Base-by-base conservation (phyloP, 30 jellyfish, hydroid and myxozoan species). In the Turritopsis rubra region DNA sequence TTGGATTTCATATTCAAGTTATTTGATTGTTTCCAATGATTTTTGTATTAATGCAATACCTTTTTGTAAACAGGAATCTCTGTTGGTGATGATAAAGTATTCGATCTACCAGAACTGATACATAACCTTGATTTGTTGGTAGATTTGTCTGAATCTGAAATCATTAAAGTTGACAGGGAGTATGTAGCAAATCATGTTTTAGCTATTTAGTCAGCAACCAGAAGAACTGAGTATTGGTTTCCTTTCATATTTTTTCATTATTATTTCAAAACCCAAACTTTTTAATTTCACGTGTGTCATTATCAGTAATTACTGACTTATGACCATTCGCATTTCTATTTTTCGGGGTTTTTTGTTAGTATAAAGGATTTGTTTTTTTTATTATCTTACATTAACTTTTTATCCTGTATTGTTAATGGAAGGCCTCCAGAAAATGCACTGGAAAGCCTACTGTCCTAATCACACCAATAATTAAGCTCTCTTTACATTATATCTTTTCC, bases 81-180 rank as follows among this genome's bases (percentile, higher is more conserved):
- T 1, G 22, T 66, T 9, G 92, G 85, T 65, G 89, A 82, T 54
- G 86, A 88, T 75, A 86, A 78, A 71, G 90, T 91, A 0, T 92
- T 93, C 77, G 83, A 96, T 0, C 71, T 93, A 28, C 99, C 97
- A 1, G 99, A 94, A 78, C 83, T 94, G 24, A 91, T 87, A 21
- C 88, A 88, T 81, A 94, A 94, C 75, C 80, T 94, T 65, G 87
- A 89, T 23, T 81, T 88, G 54, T 28, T 94, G 52, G 96, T 94
- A 9, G 96, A 88, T 72, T 72, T 94, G 78, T 81, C 99, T 54
- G 99, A 94, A 80, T 87, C 98, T 4, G 98, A 92, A 31, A 92
- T 92, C 65, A 73, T 92, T 5, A 95, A 92, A 52, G 85, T 85
- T 54, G 98, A 92, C 83, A 85, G 98, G 71, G 96, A 92, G 98